These are phyloP conservation scores for Indicator indicator DNA, from an alignment of 2,113 vertebrate species.

Conservation along the genomic window DNA sequence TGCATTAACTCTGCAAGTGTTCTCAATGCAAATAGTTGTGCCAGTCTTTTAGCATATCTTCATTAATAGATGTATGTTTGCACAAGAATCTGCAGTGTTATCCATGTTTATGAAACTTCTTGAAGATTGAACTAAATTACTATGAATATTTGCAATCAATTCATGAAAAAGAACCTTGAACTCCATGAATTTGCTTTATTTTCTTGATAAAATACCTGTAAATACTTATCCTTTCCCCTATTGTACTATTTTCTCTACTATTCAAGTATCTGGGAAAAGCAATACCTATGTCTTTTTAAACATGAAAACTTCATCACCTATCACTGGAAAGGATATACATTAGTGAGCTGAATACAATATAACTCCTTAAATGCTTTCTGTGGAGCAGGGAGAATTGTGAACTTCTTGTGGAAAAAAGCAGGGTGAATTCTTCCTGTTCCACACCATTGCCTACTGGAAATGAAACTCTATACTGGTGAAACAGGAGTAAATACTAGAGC, in stretches of 20 bases:
- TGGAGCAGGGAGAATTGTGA: not conserved
- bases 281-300: not conserved
- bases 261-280: not conserved
- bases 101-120: constrained; percentile 24
- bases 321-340: not conserved
- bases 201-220: not conserved
- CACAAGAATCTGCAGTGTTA: constrained; percentile 31
- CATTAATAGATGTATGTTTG: constrained; percentile 45
- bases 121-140: constrained; percentile 9
- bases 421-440: not conserved
- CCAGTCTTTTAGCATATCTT: constrained; percentile 48
- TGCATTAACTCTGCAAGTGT: constrained; percentile 29
- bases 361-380: not conserved
- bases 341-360: not conserved
- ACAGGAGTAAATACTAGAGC: not conserved
- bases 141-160: constrained; percentile 24
- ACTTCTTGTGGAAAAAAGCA: not conserved
- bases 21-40: constrained; percentile 39
- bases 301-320: not conserved
- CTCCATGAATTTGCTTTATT: not conserved
- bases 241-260: not conserved
- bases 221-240: not conserved
- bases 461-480: not conserved
- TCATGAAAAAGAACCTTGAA: constrained; percentile 14
- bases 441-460: not conserved